Evolutionary conservation across 2,888 invertebrate genomes (phyloP).

Genomic region (Timema podura): DNA sequence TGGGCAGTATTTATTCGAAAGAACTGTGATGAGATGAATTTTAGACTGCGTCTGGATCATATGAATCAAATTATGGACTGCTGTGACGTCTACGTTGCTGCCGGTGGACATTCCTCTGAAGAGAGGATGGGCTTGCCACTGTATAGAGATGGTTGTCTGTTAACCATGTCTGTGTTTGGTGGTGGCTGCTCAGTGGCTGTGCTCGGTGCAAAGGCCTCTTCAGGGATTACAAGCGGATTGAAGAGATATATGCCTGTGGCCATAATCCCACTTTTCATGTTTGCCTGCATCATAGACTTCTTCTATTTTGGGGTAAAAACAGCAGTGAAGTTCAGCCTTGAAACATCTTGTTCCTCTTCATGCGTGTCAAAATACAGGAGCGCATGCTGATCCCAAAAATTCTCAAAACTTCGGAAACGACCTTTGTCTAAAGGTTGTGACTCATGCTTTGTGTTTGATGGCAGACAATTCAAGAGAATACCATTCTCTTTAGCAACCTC

Average conservation of each 20-base stretch:
- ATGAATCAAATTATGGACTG: too few species aligned
- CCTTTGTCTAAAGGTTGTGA: slow-evolving; percentile 11
- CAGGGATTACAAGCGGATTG: not conserved
- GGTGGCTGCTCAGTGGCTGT: slow-evolving; percentile 5
- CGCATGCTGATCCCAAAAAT: slow-evolving; percentile 10
- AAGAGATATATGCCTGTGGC: not conserved
- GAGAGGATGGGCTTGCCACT: too few species aligned
- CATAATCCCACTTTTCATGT: not conserved
- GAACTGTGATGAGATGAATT: too few species aligned
- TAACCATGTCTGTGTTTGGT: slow-evolving; percentile 1
- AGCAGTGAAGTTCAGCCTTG: not conserved
- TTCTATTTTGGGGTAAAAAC: not conserved
- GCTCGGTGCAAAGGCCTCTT: slow-evolving; percentile 10
- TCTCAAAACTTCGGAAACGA: slow-evolving; percentile 12
- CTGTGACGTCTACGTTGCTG: too few species aligned
- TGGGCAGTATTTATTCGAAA: too few species aligned
- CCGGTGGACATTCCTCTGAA: too few species aligned
- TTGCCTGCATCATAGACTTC: too few species aligned
- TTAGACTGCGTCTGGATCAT: too few species aligned
- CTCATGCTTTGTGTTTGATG: slow-evolving; percentile 15
- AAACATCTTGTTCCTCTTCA: not conserved
- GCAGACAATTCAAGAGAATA: slow-evolving; percentile 30
- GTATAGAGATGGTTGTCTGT: not conserved
- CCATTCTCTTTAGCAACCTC: slow-evolving; percentile 29
- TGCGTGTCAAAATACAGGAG: slow-evolving; percentile 7